A percentile compares a stretch with the other conserved stretches of the same genome.
Evolutionary conservation across 2,888 invertebrate species (phyloP).

Genomic region (Drosophila rubida): DNA sequence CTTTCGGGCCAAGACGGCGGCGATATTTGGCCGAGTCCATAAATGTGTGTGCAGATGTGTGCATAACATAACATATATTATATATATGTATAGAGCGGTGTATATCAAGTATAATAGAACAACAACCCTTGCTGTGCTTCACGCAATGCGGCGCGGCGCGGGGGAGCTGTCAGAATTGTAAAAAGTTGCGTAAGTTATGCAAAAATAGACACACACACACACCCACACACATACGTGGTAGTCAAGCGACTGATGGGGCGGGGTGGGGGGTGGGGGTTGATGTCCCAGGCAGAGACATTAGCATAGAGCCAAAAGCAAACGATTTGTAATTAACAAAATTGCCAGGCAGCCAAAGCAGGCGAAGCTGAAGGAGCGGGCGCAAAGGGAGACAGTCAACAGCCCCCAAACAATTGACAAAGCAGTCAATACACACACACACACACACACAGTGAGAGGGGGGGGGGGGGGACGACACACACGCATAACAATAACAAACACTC

Average conservation of each 20-base stretch:
- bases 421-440: slow-evolving; percentile 62
- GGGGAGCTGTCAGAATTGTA: slow-evolving; percentile 58
- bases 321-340: slow-evolving; percentile 85
- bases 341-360: slow-evolving; percentile 83
- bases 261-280: slow-evolving; percentile 19
- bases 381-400: slow-evolving; percentile 28
- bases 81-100: not conserved
- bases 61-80: too few relatives aligned
- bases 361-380: not conserved
- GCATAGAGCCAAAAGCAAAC: slow-evolving; percentile 72
- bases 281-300: slow-evolving; percentile 61
- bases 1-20: slow-evolving; percentile 38
- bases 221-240: slow-evolving; percentile 30
- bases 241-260: slow-evolving; percentile 8
- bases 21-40: slow-evolving; percentile 49
- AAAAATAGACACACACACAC: slow-evolving; percentile 59
- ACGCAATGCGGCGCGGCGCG: not conserved
- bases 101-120: slow-evolving; percentile 49
- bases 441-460: not conserved
- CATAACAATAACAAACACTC: slow-evolving; percentile 66
- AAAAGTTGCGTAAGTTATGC: slow-evolving; percentile 69
- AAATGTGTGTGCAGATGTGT: slow-evolving; percentile 8
- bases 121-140: slow-evolving; percentile 56
- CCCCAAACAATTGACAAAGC: slow-evolving; percentile 74
- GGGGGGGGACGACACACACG: not conserved